Evolutionary conservation across 1,140 invertebrate genomes (phyloP), one percentile per base, ranked within the genome.

Genomic region (Stegodyphus mimosarum): DNA sequence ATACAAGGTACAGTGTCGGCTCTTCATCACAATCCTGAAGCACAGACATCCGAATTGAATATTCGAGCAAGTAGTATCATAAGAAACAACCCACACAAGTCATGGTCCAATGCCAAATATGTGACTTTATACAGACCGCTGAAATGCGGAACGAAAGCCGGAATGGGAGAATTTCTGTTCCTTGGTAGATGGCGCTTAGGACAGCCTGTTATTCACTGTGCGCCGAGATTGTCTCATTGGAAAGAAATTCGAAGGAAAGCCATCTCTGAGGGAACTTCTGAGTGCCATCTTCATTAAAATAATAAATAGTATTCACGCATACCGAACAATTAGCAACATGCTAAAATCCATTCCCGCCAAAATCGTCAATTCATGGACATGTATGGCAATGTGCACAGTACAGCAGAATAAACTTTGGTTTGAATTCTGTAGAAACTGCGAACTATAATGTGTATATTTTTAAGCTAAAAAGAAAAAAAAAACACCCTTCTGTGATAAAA

Each of bases 141-240:
- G 6, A 92, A 92, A 74, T 96, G 95, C 89, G 94, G 94, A 6
- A 94, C 94, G 15, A 90, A 92, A 53, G 92, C 93, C 50, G 95
- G 95, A 7, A 90, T 92, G 10, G 95, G 95, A 0, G 93, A 95
- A 90, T 95, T 95, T 91, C 92, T 96, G 55, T 93, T 96, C 89
- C 94, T 95, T 92, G 95, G 95, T 13, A 91, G 94, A 75, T 91
- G 94, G 80, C 92, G 93, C 86, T 91, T 96, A 13, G 95, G 94
- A 5, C 92, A 94, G 50, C 90, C 94, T 17, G 91, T 93, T 3
- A 90, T 96, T 13, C 92, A 92, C 1, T 96, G 95, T 88, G 95
- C 95, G 0, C 95, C 95, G 0, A 91, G 94, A 79, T 89, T 94
- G 11, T 92, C 93, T 66, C 92, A 95, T 64, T 96, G 95, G 95